Evolutionary conservation across 2,888 invertebrate species (phyloP).

Genomic region (Hypsopygia costalis): DNA sequence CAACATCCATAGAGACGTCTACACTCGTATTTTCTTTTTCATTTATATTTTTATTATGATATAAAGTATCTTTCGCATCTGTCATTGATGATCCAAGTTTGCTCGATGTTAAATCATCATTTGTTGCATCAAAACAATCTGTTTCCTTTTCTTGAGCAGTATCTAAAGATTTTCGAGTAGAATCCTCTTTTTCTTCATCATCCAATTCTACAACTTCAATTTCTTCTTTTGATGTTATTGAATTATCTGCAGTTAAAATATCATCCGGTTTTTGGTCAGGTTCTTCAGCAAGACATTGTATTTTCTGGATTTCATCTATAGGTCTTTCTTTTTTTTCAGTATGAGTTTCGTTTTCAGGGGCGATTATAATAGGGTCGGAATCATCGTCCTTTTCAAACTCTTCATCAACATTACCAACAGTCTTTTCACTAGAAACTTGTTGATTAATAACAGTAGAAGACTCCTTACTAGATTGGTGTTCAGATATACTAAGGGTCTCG

Average conservation of each 20-base stretch:
- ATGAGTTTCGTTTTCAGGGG: conserved; percentile 5
- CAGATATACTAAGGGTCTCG: too few species aligned
- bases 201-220: conserved; percentile 15
- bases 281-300: conserved; percentile 9
- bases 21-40: not conserved
- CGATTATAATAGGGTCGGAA: not conserved
- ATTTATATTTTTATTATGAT: not conserved
- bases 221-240: not conserved
- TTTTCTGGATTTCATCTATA: conserved; percentile 15
- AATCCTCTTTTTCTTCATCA: conserved; percentile 14
- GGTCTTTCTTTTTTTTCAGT: conserved; percentile 13
- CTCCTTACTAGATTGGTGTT: too few species aligned
- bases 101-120: not conserved
- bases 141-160: not conserved
- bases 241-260: not conserved
- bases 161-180: conserved; percentile 5
- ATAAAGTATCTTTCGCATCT: conserved; percentile 1
- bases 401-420: not conserved
- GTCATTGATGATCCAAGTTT: not conserved
- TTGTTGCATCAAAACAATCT: not conserved
- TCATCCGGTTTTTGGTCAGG: conserved; percentile 4
- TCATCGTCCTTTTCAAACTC: conserved; percentile 1
- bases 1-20: conserved; percentile 1
- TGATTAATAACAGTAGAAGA: too few species aligned
- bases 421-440: too few species aligned